Percentiles rank a stretch among this genome's conserved stretches.
Evolutionary conservation across 2,888 invertebrate genomes (phyloP).

Genomic region (Eustalomyia histrio): DNA sequence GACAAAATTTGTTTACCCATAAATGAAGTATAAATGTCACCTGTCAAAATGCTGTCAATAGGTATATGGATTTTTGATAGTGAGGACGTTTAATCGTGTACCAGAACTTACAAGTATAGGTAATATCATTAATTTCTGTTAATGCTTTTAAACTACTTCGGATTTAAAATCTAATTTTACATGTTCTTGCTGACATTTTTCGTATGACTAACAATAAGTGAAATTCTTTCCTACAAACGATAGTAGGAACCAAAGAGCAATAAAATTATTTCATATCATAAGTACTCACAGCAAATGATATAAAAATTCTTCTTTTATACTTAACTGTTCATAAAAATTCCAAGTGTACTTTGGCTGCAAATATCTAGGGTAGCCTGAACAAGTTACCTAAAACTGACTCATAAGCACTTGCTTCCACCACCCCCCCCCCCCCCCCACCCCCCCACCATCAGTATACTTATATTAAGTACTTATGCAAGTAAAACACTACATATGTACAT

Average conservation of each 20-base stretch:
- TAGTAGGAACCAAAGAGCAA: slow-evolving; percentile 11
- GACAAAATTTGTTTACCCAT: too few species aligned
- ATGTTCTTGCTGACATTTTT: not conserved
- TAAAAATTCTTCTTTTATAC: slow-evolving; percentile 43
- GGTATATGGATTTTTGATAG: too few species aligned
- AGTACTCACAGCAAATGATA: slow-evolving; percentile 46
- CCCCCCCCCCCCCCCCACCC: not conserved
- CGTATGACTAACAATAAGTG: not conserved
- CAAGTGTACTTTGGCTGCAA: slow-evolving; percentile 40
- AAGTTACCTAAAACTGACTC: not conserved
- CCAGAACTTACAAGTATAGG: too few species aligned
- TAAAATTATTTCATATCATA: slow-evolving; percentile 52
- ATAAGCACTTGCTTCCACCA: not conserved
- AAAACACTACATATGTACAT: not conserved
- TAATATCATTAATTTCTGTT: too few species aligned
- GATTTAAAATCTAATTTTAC: not conserved
- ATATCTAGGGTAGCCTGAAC: slow-evolving; percentile 16
- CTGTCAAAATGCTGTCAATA: too few species aligned
- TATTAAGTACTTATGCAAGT: not conserved
- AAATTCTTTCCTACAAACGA: not conserved
- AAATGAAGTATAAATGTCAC: too few species aligned
- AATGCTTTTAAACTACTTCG: too few species aligned
- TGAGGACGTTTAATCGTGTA: too few species aligned
- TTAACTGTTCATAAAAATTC: slow-evolving; percentile 48
- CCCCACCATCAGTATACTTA: too few species aligned